Base-by-base conservation (phyloP, 2,888 invertebrate species). In the Toxonevra muliebris region DNA sequence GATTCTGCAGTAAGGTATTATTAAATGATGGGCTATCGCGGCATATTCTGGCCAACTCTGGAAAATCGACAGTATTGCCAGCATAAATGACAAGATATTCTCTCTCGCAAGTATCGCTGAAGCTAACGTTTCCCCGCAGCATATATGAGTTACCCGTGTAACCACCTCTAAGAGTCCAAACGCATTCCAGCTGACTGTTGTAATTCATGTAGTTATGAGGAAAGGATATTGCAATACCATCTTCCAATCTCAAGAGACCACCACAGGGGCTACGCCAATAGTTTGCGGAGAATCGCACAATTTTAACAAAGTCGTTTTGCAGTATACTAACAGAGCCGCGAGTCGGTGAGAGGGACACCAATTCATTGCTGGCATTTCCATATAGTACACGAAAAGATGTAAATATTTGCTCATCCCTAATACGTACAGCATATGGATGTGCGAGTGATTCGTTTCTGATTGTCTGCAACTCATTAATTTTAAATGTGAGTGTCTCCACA, bases 241-340 rank as follows among this genome's bases (percentile, higher is more conserved):
- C 79, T 1, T 76, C 77, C 10, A 84, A 71, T 0, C 71, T 72
- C 1, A 90, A 67, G 7, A 86, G 72, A 7, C 93, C 94, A 17
- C 95, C 95, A 79, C 95, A 95, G 1, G 87, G 81, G 75, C 90
- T 87, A 67, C 87, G 87, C 69, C 88, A 87, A 79, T 92, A 94
- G 0, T 83, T 80, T 2, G 92, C 76, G 55, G 86, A 71, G 12
- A 84, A 76, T 2, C 59, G 64, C 0, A 52, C 68, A 13, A 82
- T 71, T 3, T 61, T 69, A 1, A 42, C 12, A 0, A 11, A 0
- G 0, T 67, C 53, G 52, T 62, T 76, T 50, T 79, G 79, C 3
- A 72, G 2, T 3, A 83, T 71, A 1, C 15, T 54, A 1, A 85
- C 9, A 0, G 66, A 62, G 0, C 80, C 80, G 9, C 59, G 65